Base-by-base conservation (phyloP, 1,140 invertebrate genomes). In the Lordiphosa stackelbergi region DNA sequence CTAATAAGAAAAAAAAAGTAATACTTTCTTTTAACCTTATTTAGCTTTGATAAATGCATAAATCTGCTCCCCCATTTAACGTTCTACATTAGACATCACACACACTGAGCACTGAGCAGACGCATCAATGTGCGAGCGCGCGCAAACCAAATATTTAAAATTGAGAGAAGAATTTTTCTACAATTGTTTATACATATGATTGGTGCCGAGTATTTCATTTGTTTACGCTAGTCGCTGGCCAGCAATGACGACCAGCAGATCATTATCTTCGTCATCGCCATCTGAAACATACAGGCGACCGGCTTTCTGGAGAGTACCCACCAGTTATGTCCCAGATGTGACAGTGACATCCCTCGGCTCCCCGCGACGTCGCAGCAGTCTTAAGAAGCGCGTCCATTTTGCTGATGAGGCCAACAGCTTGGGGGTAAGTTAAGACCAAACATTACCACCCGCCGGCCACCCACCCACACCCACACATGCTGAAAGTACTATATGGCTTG, bases 241-340 rank as follows among this genome's bases (percentile, higher is more conserved):
- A 81, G 77, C 78, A 75, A 81, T 81, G 75, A 81, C 75, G 75
- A 81, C 75, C 72, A 72, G 64, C 77, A 77, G 73, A 83, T 77
- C 77, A 49, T 40, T 31, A 31, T 31, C 28, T 6, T 31, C 51
- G 31, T 37, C 43, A 35, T 37, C 28, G 56, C 22, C 22, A 24
- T 34, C 19, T 36, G 57, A 62, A 60, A 70, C 90, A 87, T 91
- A 90, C 77, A 89, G 90, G 75, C 88, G 91, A 69, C 91, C 91
- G 53, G 88, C 91, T 38, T 92, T 92, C 85, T 92, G 91, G 91
- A 89, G 89, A 56, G 22, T 24, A 24, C 22, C 22, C 4, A 24
- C 22, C 22, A 24, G 22, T 24, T 24, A 24, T 24, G 22, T 24
- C 22, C 22, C 2, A 5, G 5, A 24, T 24, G 22, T 24, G 22